Evolutionary conservation across 2,797 vertebrate species (phyloP).

Genomic region (Pipistrellus pipistrellus): DNA sequence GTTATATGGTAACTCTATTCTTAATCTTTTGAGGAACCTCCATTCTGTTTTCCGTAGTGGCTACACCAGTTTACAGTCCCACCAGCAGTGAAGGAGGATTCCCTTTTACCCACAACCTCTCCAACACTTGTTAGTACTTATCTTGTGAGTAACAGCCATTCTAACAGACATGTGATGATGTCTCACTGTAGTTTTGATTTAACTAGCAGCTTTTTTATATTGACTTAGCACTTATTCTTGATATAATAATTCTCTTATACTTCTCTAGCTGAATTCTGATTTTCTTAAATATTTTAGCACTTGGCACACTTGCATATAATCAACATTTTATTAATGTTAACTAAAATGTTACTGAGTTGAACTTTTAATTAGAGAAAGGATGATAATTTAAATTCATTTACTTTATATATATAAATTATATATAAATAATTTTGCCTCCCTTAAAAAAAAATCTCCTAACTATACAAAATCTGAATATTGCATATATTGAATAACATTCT

Average conservation of each 20-base stretch:
- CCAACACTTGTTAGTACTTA: not conserved
- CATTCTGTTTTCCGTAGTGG: not conserved
- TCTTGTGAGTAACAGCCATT: not conserved
- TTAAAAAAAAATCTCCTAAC: not conserved
- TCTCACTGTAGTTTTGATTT: not conserved
- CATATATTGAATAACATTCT: not conserved
- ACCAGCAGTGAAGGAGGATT: not conserved
- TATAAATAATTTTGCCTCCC: not conserved
- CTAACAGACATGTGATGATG: not conserved
- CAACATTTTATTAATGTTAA: constrained; percentile 6
- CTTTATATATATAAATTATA: not conserved
- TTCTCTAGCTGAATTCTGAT: constrained; percentile 12
- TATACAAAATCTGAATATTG: constrained; percentile 13
- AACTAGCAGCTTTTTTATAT: constrained; percentile 16
- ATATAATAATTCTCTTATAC: constrained; percentile 12
- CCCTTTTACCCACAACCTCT: not conserved
- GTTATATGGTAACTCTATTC: not conserved
- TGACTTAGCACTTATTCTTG: not conserved
- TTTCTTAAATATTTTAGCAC: constrained; percentile 49
- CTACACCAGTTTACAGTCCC: not conserved
- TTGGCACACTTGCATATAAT: not conserved
- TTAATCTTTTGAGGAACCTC: not conserved
- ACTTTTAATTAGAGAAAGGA: constrained; percentile 48
- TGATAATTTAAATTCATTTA: constrained; percentile 3
- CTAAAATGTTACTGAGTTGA: constrained; percentile 21